Percentiles rank a stretch among this genome's conserved stretches.
Evolutionary conservation across 2,797 vertebrate species (phyloP).

Genomic region (Tokudaia muenninki): DNA sequence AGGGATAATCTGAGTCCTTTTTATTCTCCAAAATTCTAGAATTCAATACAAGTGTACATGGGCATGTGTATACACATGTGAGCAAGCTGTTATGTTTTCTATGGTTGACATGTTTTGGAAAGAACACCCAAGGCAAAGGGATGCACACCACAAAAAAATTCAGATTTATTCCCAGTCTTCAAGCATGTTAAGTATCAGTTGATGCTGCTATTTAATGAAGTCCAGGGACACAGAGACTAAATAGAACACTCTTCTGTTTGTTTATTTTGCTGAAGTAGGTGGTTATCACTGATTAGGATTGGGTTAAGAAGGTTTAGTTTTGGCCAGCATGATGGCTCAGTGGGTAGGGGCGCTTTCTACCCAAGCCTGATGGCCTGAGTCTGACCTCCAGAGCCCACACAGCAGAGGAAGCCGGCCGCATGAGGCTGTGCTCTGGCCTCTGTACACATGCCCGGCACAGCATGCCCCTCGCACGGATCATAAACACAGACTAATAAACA

Average conservation of each 20-base stretch:
- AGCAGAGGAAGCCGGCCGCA: neutral
- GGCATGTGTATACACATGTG: neutral
- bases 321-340: neutral
- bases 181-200: neutral
- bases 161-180: conserved; percentile 2
- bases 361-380: neutral
- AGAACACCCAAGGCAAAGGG: neutral
- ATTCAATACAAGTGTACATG: neutral
- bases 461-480: neutral
- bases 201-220: neutral
- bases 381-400: neutral
- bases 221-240: neutral
- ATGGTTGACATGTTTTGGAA: neutral
- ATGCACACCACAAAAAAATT: neutral
- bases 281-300: conserved; percentile 17
- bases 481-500: neutral
- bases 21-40: neutral
- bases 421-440: neutral
- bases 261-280: neutral
- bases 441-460: neutral
- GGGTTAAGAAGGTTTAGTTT: neutral
- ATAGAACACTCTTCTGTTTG: neutral
- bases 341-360: neutral
- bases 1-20: neutral
- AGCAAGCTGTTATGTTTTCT: neutral